Base-by-base conservation (phyloP, 2,888 invertebrate genomes). In the Homarus gammarus region DNA sequence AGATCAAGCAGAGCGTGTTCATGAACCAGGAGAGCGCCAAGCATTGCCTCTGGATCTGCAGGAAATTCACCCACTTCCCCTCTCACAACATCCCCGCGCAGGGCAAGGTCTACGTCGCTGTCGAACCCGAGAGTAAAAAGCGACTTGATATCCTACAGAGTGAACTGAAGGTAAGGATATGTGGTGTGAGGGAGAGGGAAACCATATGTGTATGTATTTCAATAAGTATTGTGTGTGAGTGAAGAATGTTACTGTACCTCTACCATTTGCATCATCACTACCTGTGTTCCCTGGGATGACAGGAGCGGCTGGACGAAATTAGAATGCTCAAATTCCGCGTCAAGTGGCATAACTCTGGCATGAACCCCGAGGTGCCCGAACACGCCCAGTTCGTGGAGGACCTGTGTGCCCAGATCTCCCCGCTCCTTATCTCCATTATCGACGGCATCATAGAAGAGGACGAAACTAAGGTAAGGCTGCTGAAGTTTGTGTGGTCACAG, bases 1-100 rank as follows among this genome's bases (percentile, higher is more conserved):
- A 97, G 94, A 96, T 97, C 1, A 96, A 97, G 93, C 97, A 97
- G 93, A 96, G 97, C 0, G 96, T 97, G 10, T 95, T 97, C 92
- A 96, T 96, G 95, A 96, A 96, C 93, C 96, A 96, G 93, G 97
- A 97, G 93, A 95, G 97, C 86, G 96, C 97, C 1, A 96, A 96
- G 92, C 95, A 97, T 87, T 97, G 97, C 93, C 95, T 97, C 93
- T 97, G 97, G 97, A 95, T 97, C 93, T 96, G 96, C 92, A 95
- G 96, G 79, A 94, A 95, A 8, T 95, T 94, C 93, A 94, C 94
- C 22, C 95, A 95, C 49, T 95, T 95, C 2, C 95, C 95, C 2
- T 95, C 94, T 92, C 95, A 95, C 91, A 90, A 91, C 85, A 79
- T 90, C 1, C 93, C 94, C 18, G 88, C 84, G 44, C 93, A 94